A percentile compares a stretch with the other conserved stretches of the same genome.
Conservation (phyloP, 37 sponge, comb jelly and placozoan genomes). For the Halisarca cf. caerulea region DNA sequence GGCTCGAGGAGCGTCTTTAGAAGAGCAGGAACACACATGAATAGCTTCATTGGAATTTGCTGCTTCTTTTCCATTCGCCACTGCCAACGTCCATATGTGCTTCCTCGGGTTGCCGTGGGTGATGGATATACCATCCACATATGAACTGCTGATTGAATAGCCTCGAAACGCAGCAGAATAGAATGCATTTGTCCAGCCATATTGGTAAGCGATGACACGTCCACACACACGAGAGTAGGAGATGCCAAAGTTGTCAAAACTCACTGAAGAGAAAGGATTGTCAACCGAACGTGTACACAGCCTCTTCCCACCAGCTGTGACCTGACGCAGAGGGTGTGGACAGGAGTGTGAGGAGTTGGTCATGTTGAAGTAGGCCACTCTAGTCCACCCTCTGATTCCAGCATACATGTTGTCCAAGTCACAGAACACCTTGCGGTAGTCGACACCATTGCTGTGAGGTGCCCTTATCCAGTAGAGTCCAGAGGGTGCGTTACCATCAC, state of each 20-base stretch:
- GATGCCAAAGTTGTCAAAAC: background rate
- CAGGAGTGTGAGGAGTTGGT: background rate
- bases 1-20: background rate
- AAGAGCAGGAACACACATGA: background rate
- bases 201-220: background rate
- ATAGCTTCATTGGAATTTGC: background rate
- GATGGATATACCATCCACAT: constrained; percentile 1
- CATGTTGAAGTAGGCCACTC: constrained; percentile 27
- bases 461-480: constrained; percentile 2
- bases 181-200: background rate
- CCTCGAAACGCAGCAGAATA: background rate
- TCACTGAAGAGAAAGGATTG: background rate
- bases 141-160: background rate
- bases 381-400: constrained; percentile 10
- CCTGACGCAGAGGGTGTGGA: background rate
- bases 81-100: background rate
- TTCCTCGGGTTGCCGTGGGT: constrained; percentile 2
- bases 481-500: background rate
- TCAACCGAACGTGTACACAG: constrained; percentile 20
- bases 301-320: background rate
- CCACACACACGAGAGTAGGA: constrained; percentile 7
- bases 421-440: background rate
- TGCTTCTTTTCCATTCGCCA: background rate
- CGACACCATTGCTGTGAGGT: background rate
- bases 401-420: background rate